Percentiles rank a stretch among this genome's conserved stretches.
Conservation (phyloP, 53 echinoderm and acorn worm species). For the Holothuria scabra region DNA sequence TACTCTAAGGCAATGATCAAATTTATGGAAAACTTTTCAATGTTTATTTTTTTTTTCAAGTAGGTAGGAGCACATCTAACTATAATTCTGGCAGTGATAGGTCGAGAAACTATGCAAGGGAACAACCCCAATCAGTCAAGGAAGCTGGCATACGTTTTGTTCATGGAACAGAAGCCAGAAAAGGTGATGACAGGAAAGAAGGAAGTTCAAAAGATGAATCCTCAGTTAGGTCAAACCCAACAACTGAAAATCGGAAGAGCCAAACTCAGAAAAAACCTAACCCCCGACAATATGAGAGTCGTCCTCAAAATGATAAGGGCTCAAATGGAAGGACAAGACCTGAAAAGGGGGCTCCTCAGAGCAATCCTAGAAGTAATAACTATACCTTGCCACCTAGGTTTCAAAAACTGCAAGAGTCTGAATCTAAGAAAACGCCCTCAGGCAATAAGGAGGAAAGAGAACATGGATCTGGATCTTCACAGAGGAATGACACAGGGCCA, state of each 20-base stretch:
- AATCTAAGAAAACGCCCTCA: not conserved
- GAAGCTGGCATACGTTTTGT: slow-evolving; percentile 80
- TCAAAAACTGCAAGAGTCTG: slow-evolving; percentile 54
- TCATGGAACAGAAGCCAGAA: slow-evolving; percentile 22
- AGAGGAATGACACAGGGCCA: slow-evolving; percentile 1
- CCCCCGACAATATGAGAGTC: not conserved
- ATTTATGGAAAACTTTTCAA: not conserved
- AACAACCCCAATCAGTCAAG: slow-evolving; percentile 76
- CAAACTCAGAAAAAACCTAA: slow-evolving; percentile 3
- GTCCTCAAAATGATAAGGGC: slow-evolving; percentile 26
- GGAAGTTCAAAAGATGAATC: slow-evolving; percentile 17
- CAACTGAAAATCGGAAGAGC: slow-evolving; percentile 29
- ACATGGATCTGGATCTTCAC: not conserved
- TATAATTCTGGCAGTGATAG: slow-evolving; percentile 19
- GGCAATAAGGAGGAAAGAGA: not conserved
- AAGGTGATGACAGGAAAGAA: not conserved
- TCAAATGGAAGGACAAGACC: not conserved
- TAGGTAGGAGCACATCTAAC: slow-evolving; percentile 26
- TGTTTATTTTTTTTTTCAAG: slow-evolving; percentile 37
- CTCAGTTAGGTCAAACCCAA: slow-evolving; percentile 39
- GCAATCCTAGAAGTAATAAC: slow-evolving; percentile 38
- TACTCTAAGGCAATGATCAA: no score
- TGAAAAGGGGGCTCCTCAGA: slow-evolving; percentile 13
- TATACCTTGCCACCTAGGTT: slow-evolving; percentile 66
- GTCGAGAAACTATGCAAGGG: slow-evolving; percentile 72